Evolutionary conservation across 2,888 invertebrate genomes (phyloP), one percentile per base, ranked within the genome.

Genomic region (Tortrix viridana): DNA sequence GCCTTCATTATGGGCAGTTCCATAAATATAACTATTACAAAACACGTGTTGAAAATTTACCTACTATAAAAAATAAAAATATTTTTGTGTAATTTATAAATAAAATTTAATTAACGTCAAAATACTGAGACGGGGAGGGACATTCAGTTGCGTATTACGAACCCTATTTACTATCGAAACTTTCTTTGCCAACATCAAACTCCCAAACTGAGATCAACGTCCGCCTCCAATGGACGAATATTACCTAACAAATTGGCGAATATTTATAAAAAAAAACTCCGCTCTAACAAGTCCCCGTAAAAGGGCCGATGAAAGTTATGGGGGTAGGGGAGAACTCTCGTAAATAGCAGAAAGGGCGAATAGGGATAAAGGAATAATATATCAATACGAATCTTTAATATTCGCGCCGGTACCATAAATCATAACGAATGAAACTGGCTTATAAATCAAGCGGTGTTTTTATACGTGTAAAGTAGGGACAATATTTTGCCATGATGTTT

Each of bases 341-440:
- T 90, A 91, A 91, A 91, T 91, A 89, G 87, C 85, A 81, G 82
- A 77, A 81, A 82, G 83, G 86, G 87, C 88, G 84, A 90, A 89
- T 84, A 80, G 82, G 91, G 89, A 92, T 90, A 89, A 89, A 89
- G 88, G 89, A 88, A 90, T 90, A 92, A 92, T 92, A 91, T 91
- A 91, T 91, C 91, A 92, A 90, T 92, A 89, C 86, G 89, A 90
- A 88, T 92, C 89, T 90, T 91, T 92, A 91, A 90, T 92, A 91
- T 90, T 90, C 88, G 88, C 85, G 82, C 80, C 75, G 81, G 80
- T 80, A 76, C 84, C 88, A 86, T 92, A 89, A 90, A 92, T 92
- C 91, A 89, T 80, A 85, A 79, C 82, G 87, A 89, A 91, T 89
- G 88, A 86, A 82, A 86, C 84, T 77, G 78, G 78, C 71, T 79